Evolutionary conservation across 2,113 vertebrate species (phyloP), one percentile per base, ranked within the genome.

Genomic region (Oryzias melastigma): DNA sequence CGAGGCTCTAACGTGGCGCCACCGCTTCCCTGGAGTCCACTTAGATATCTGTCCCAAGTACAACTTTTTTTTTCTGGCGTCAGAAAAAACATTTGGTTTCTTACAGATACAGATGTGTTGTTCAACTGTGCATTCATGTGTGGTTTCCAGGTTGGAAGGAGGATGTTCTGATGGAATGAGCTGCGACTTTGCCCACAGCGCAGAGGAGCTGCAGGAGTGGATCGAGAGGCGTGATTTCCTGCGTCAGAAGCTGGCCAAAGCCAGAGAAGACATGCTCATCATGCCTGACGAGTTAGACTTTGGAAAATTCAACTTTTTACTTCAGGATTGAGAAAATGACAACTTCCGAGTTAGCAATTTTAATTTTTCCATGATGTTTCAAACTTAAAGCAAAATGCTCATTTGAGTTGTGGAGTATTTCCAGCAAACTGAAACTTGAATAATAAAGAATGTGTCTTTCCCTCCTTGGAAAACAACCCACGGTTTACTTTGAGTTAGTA

Each of bases 251-350:
- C 82, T 98, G 77, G 92, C 93, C 82, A 95, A 91, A 87, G 97
- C 97, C 55, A 91, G 94, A 52, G 93, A 94, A 18, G 96, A 98
- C 78, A 93, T 92, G 94, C 93, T 99, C 41, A 91, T 99, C 64
- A 94, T 94, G 66, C 93, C 94, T 0, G 89, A 86, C 27, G 95
- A 99, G 15, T 80, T 90, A 0, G 91, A 99, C 91, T 99, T 98
- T 0, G 97, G 97, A 79, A 98, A 94, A 89, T 99, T 94, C 88
- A 98, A 93, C 89, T 98, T 96, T 88, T 83, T 98, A 71, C 90
- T 98, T 76, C 86, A 92, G 68, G 92, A 95, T 59, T 90, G 59
- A 87, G 54, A 69, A 42, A 25, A 40, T 18, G 1, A 3, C 17
- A 17, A 52, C 73, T 75, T 42, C 58, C 73, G 68, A 68, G 55